Conservation (phyloP, 2,888 invertebrate species). For the Antheraea yamamai region DNA sequence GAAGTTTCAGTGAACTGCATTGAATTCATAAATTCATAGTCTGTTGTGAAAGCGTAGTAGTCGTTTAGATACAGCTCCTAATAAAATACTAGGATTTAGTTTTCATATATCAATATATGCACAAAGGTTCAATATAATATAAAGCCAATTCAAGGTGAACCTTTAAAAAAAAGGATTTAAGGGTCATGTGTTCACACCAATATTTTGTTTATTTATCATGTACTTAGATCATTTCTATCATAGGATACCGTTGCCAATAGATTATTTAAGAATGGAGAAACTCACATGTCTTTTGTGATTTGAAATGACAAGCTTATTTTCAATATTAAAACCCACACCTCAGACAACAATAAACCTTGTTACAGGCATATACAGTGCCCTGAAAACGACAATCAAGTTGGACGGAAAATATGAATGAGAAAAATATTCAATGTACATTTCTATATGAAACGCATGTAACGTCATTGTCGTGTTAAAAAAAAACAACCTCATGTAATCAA, state of each 20-base stretch:
- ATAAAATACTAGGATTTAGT: not conserved
- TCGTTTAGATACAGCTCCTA: not conserved
- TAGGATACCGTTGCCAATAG: too few relatives aligned
- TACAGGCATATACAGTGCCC: not conserved
- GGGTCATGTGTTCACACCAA: too few relatives aligned
- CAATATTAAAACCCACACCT: too few relatives aligned
- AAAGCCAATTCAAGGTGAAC: too few relatives aligned
- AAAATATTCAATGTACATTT: not conserved
- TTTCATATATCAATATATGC: too few relatives aligned
- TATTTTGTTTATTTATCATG: too few relatives aligned
- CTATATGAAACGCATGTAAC: not conserved
- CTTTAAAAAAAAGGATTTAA: too few relatives aligned
- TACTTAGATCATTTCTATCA: too few relatives aligned
- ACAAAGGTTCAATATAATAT: too few relatives aligned
- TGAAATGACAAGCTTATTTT: too few relatives aligned
- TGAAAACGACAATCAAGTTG: not conserved
- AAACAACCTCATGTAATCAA: not conserved
- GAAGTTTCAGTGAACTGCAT: constrained; percentile 43
- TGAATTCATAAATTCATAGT: constrained; percentile 19
- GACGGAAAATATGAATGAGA: not conserved
- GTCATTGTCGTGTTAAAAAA: not conserved
- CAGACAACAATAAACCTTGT: not conserved
- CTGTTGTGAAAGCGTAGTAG: not conserved
- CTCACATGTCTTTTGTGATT: too few relatives aligned
- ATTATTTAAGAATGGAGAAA: too few relatives aligned